Conservation (phyloP, 2,113 vertebrate genomes). For the Ptilonorhynchus violaceus region DNA sequence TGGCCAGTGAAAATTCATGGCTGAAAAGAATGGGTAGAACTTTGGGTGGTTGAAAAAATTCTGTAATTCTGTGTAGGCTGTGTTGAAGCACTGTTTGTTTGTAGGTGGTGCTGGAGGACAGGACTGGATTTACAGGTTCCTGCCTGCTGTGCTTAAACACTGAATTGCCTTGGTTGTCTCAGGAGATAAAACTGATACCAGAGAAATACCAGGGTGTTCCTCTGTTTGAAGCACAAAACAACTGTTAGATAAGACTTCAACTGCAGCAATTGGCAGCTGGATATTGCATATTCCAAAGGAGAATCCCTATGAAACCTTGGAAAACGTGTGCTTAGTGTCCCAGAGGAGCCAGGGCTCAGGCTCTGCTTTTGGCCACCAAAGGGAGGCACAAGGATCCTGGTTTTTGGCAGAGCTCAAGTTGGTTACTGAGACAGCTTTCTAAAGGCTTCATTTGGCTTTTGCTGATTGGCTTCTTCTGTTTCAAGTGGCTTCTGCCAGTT, state of each 20-base stretch:
- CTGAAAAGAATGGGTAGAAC: neutral
- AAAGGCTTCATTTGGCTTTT: neutral
- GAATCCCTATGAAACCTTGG: neutral
- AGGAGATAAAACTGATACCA: neutral
- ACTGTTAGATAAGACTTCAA: neutral
- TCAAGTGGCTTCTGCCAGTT: neutral
- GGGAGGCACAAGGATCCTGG: neutral
- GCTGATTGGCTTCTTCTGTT: neutral
- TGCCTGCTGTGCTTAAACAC: neutral
- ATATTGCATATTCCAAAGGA: neutral
- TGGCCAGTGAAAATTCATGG: neutral
- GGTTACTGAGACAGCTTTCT: neutral
- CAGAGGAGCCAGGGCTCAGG: neutral
- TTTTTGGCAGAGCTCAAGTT: neutral
- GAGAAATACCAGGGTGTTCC: neutral
- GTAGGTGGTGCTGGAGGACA: neutral
- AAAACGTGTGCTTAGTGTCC: neutral
- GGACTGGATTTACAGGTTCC: neutral
- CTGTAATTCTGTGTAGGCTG: rapidly evolving
- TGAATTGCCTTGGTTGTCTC: neutral
- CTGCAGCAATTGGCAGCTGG: neutral
- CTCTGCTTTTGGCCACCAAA: neutral
- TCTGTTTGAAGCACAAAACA: neutral
- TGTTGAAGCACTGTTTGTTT: neutral
- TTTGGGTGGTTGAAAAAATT: rapidly evolving